A percentile compares a stretch with the other conserved stretches of the same genome.
These are phyloP conservation scores for Sabatieria punctata DNA, from an alignment of 2,888 invertebrate species.

Conservation along the genomic window DNA sequence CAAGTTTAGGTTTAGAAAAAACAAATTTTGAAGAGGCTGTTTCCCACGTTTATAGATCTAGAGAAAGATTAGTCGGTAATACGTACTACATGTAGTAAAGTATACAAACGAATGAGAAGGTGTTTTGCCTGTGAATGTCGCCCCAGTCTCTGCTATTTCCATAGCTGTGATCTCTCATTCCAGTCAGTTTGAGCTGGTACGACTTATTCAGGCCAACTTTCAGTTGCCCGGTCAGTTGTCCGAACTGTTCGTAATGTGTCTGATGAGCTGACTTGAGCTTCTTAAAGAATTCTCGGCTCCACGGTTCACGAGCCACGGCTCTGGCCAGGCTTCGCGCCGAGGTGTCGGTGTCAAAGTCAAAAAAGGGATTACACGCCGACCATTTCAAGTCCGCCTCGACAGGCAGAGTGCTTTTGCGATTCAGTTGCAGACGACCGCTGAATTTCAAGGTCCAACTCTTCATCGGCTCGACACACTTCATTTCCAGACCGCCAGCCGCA, in stretches of 20 bases:
- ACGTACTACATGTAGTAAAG: too few species aligned
- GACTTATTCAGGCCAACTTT: too few species aligned
- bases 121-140: slow-evolving; percentile 57
- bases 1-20: too few species aligned
- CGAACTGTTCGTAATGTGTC: slow-evolving; percentile 66
- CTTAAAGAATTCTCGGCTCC: slow-evolving; percentile 52
- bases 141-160: slow-evolving; percentile 55
- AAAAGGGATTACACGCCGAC: slow-evolving; percentile 33
- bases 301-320: slow-evolving; percentile 54
- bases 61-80: too few species aligned
- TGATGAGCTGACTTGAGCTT: slow-evolving; percentile 54
- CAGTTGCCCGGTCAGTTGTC: slow-evolving; percentile 34
- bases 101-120: too few species aligned
- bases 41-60: too few species aligned
- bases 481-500: slow-evolving; percentile 50
- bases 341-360: slow-evolving; percentile 56
- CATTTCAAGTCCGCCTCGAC: slow-evolving; percentile 2
- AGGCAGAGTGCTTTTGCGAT: slow-evolving; percentile 30
- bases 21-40: too few species aligned
- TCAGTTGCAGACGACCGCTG: slow-evolving; percentile 44
- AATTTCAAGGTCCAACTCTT: slow-evolving; percentile 52
- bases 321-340: slow-evolving; percentile 49
- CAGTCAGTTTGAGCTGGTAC: too few species aligned
- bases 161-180: slow-evolving; percentile 12
- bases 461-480: slow-evolving; percentile 54